Evolutionary conservation across 2,888 invertebrate genomes (phyloP), one percentile per base, ranked within the genome.

Genomic region (Polia nebulosa): DNA sequence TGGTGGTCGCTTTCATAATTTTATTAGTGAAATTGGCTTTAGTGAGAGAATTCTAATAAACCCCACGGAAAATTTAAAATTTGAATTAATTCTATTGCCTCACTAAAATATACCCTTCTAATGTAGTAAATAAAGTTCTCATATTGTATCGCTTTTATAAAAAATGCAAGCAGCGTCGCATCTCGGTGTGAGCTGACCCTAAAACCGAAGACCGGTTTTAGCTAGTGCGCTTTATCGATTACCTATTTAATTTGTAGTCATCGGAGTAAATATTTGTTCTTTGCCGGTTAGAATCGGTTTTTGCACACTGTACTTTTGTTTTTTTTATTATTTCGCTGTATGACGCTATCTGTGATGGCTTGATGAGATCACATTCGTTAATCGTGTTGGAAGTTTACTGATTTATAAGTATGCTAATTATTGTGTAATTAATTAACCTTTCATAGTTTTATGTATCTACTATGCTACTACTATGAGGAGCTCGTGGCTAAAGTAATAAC

Each of bases 141-240:
- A 36, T 36, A 36, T 36, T 36, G 0, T n/a, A n/a, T n/a, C n/a
- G n/a, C n/a, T n/a, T n/a, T n/a, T n/a, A n/a, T n/a, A n/a, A n/a
- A n/a, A 15, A 3, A 0, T 17, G 17, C 6, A 5, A 6, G 17
- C 5, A 17, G 39, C 39, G 39, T 17, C 17, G 17, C 15, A 2
- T 39, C 15, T 39, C 39, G 0, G 39, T 39, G 39, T 39, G 17
- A 17, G 39, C 17, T 39, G 17, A 39, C 39, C 39, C n/a, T 34
- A 25, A 49, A 60, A 72, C 59, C n/a, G 5, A 27, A 57, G 80
- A 73, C 79, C 29, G 59, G 79, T 77, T 22, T 41, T 32, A 1
- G 3, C 56, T 52, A 29, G 72, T 27, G 15, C 1, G 56, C 51
- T 52, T 59, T 20, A 65, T 61, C 51, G 55, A 41, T 72, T n/a